A percentile compares a stretch with the other conserved stretches of the same genome.
Conservation (phyloP, 2,113 vertebrate species). For the Pan paniscus region DNA sequence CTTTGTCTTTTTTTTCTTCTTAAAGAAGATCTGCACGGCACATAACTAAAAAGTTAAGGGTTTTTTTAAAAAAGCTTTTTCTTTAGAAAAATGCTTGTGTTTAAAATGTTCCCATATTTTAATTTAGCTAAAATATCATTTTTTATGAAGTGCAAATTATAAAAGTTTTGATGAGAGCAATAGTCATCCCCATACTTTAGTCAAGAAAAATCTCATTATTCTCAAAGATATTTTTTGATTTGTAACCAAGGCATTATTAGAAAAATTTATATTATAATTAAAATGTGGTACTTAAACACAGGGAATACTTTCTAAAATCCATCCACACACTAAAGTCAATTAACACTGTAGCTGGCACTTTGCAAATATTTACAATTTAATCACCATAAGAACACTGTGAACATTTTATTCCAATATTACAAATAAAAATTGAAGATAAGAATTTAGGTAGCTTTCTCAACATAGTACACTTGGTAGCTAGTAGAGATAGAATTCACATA, state of each 20-base stretch:
- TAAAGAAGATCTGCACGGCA: not conserved
- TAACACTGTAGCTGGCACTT: not conserved
- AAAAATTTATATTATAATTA: conserved; percentile 4
- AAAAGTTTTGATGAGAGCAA: not conserved
- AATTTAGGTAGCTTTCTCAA: not conserved
- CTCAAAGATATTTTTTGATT: not conserved
- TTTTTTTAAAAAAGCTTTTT: not conserved
- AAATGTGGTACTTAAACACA: not conserved
- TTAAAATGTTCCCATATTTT: not conserved
- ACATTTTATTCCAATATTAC: not conserved
- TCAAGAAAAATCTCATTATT: not conserved
- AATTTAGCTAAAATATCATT: not conserved
- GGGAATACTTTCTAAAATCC: not conserved
- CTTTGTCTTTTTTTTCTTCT: not conserved
- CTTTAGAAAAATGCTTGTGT: not conserved
- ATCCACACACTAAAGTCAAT: not conserved
- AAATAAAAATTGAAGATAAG: not conserved
- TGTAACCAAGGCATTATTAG: not conserved
- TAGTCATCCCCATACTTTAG: not conserved
- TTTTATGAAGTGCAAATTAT: not conserved
- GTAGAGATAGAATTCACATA: not conserved
- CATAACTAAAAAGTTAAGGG: not conserved
- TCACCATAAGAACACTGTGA: not conserved
- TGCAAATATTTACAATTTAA: not conserved
- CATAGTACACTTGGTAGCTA: not conserved